Conservation (phyloP, 2,113 vertebrate species). For the Tyrannus savana region DNA sequence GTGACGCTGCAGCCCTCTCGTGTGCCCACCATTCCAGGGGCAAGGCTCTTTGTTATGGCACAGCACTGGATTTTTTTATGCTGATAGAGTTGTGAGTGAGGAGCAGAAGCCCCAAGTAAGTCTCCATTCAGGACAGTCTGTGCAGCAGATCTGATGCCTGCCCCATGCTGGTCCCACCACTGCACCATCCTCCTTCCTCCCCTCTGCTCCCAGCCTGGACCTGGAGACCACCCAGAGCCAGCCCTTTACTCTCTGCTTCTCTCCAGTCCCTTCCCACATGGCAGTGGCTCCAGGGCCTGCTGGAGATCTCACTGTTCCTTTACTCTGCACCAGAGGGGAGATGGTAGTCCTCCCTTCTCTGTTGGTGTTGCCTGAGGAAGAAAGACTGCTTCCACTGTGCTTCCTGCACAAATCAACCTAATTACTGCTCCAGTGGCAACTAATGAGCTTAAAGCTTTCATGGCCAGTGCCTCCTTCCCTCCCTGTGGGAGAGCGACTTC, state of each 20-base stretch:
- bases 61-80: rapidly evolving
- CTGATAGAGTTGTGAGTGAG: background rate
- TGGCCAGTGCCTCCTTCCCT: background rate
- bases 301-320: background rate
- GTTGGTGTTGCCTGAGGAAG: background rate
- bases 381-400: background rate
- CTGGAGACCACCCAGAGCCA: background rate
- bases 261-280: background rate
- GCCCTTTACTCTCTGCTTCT: background rate
- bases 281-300: background rate
- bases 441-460: constrained; percentile 44
- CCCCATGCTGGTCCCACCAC: background rate
- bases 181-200: background rate
- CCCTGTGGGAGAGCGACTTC: background rate
- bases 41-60: rapidly evolving
- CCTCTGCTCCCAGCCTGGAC: background rate
- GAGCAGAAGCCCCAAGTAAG: background rate
- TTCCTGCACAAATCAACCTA: background rate
- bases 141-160: background rate
- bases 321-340: background rate
- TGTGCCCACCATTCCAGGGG: background rate
- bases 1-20: background rate
- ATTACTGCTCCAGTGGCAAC: background rate
- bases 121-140: rapidly evolving
- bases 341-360: background rate